Percentiles rank a stretch among this genome's conserved stretches.
phyloP scores from a whole-genome alignment of 92 coral and sea anemone species.

The Zoanthus sansibaricus region DNA sequence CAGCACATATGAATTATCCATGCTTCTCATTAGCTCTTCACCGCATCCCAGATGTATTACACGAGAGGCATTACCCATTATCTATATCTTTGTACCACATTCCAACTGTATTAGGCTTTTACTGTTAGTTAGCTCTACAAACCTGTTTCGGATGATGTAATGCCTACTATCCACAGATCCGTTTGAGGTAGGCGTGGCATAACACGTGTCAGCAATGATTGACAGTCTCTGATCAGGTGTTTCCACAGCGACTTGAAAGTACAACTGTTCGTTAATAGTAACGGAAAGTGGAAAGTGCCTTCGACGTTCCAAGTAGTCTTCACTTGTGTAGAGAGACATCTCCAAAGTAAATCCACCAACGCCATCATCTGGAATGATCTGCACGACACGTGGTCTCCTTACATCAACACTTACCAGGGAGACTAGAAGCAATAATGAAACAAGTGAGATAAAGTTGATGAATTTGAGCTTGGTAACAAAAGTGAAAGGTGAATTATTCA shows the following conservation, averaged over 20 bases:
- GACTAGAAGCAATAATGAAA: background rate
- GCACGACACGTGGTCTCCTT: constrained; percentile 17
- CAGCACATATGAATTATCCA: too few relatives aligned
- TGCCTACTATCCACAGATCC: background rate
- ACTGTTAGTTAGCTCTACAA: background rate
- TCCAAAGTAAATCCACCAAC: constrained; percentile 30
- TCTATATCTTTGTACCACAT: too few relatives aligned
- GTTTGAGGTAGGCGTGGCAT: constrained; percentile 42
- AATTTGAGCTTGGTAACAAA: too few relatives aligned
- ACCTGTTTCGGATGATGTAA: constrained; percentile 41
- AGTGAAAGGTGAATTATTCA: too few relatives aligned
- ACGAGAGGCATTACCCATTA: too few relatives aligned
- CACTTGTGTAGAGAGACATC: constrained; percentile 15
- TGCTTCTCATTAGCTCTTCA: too few relatives aligned
- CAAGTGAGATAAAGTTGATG: background rate
- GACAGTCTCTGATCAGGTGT: constrained; percentile 44
- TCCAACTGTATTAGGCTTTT: too few relatives aligned
- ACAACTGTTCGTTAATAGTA: constrained; percentile 27
- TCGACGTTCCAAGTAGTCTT: constrained; percentile 34
- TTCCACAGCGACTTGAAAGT: constrained; percentile 42
- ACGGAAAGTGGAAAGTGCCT: constrained; percentile 25
- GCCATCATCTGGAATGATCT: constrained; percentile 33
- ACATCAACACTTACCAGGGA: constrained; percentile 35
- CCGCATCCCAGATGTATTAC: too few relatives aligned
- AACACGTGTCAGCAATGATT: constrained; percentile 45